Base-by-base conservation (phyloP, 2,888 invertebrate genomes). In the Achlya flavicornis region DNA sequence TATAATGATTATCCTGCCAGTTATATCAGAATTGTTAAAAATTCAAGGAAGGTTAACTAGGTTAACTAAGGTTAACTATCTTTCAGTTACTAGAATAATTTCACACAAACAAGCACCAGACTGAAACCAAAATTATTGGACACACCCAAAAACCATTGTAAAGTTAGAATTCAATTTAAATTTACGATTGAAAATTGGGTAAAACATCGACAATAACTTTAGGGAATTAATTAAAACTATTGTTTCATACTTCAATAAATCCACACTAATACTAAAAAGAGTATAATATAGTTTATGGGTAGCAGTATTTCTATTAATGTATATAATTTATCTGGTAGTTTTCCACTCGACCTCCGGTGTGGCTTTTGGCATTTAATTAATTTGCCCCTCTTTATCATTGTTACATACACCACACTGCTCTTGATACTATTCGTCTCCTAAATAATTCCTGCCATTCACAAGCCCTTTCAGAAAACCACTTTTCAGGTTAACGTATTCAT, bases 191-290 rank as follows among this genome's bases (percentile, higher is more conserved):
- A 71, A 66, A 70, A 66, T 41, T 41, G 12, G 12, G 41, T 41
- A 12, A 41, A 67, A 59, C 63, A 66, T 38, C 60, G 61, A 63
- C 66, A 65, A 66, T 71, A 73, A 71, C 69, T 76, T 72, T 67
- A 64, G 62, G 67, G 76, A 79, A 80, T 81, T 82, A 68, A 77
- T 83, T 80, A 78, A 74, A 78, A 78, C 77, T 77, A 70, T 74
- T 69, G 67, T 65, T 74, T 63, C 14, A 19, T 38, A 61, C 35
- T 53, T 38, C 19, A 38, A 19, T 59, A 41, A 38, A 38, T 59
- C 14, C 38, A 38, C 33, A 48, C 35, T 53, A 33, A 35, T 16
- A 53, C 16, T 35, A 10, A 33, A 32, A 61, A 19, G 53, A 16
- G 19, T 35, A 53, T 38, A 57, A n/a, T 57, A 57, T 61, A 14